Base-by-base conservation (phyloP, 2,888 invertebrate genomes). In the Conistra vaccinii region DNA sequence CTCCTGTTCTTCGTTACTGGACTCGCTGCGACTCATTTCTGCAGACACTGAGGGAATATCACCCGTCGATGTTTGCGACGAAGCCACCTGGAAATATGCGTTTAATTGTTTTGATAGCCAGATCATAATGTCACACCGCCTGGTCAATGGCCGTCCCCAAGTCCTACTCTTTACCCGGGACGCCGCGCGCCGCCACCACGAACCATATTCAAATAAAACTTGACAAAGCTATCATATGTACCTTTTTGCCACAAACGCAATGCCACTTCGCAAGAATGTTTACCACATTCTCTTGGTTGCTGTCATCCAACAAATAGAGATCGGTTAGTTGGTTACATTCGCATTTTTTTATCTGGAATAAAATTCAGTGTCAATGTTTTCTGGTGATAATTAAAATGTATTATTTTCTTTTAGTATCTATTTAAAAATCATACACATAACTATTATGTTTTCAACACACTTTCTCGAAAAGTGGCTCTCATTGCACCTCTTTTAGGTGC, bases 261-360 rank as follows among this genome's bases (percentile, higher is more conserved):
- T 96, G 92, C 96, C 96, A 96, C 88, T 95, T 95, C 0, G 96
- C 93, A 58, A 96, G 91, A 77, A 95, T 94, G 81, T 94, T 92
- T 55, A 96, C 81, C 68, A 96, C 93, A 86, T 94, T 93, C 63
- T 96, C 95, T 90, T 96, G 96, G 71, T 89, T 93, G 14, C 93
- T 89, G 81, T 96, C 95, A 78, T 96, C 95, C 71, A 95, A 85
- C 81, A 95, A 89, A 88, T 92, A 90, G 2, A 95, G 85, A 88
- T 96, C 94, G 17, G 93, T 95, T 17, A 94, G 83, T 81, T 92
- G 94, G 87, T 95, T 95, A 78, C 96, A 96, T 91, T 95, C 95
- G 84, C 96, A 96, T 90, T 95, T 96, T 85, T 91, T 94, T 65
- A 95, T 93, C 96, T 96, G 88, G 68, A 93, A 92, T 35, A n/a